These are phyloP conservation scores for Orgyia antiqua DNA, from an alignment of 2,888 invertebrate genomes.

Conservation along the genomic window DNA sequence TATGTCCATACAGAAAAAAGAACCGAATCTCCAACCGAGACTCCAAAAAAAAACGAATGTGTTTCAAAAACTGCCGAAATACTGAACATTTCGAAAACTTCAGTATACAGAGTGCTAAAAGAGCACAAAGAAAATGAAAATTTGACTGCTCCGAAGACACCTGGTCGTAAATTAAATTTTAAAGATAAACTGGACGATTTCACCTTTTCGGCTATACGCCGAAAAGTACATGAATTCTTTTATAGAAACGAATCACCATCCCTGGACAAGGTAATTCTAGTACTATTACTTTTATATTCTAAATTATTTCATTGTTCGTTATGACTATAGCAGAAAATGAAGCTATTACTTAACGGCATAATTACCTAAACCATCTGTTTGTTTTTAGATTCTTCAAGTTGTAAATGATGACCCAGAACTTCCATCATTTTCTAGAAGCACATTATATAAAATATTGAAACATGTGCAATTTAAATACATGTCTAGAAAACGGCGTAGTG, in stretches of 20 bases:
- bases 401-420: constrained; percentile 15
- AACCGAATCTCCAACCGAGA: constrained; percentile 12
- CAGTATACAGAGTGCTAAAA: constrained; percentile 16
- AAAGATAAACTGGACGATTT: constrained; percentile 5
- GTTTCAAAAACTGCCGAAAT: constrained; percentile 16
- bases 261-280: constrained; percentile 12
- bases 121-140: constrained; percentile 21
- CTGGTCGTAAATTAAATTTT: constrained; percentile 23
- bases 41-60: constrained; percentile 11
- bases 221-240: constrained; percentile 1
- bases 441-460: constrained; percentile 2
- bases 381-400: constrained; percentile 21
- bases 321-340: too few species aligned
- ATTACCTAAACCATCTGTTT: too few species aligned
- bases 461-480: constrained; percentile 11
- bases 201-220: background rate
- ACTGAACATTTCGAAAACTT: constrained; percentile 14
- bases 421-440: constrained; percentile 15
- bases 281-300: too few species aligned
- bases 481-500: constrained; percentile 7
- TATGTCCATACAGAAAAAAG: constrained; percentile 19
- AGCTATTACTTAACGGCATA: too few species aligned
- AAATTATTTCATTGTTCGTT: too few species aligned
- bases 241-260: constrained; percentile 6
- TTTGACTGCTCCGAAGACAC: constrained; percentile 11